phyloP scores from a whole-genome alignment of 2,797 vertebrate genomes.

The Mormyrops attenuatus region DNA sequence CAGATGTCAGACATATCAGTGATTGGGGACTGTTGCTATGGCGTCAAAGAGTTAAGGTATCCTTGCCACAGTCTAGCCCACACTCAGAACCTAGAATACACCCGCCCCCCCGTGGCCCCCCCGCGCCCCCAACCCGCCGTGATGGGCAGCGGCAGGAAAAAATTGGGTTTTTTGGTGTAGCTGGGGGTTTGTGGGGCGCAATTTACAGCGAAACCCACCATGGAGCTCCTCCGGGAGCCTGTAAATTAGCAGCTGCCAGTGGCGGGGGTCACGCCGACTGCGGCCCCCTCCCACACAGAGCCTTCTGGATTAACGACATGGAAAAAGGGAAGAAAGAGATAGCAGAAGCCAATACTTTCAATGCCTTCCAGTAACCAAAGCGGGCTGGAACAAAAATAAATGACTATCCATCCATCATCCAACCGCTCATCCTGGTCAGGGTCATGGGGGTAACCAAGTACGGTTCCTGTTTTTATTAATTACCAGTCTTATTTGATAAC shows the following conservation, averaged over 20 bases:
- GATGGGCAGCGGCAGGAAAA: too few species aligned
- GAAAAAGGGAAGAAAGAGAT: not conserved
- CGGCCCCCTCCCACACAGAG: not conserved
- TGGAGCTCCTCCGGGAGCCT: not conserved
- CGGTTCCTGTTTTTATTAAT: not conserved
- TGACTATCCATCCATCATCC: not conserved
- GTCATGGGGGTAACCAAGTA: not conserved
- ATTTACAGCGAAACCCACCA: too few species aligned
- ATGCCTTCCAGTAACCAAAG: not conserved
- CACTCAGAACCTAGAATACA: not conserved
- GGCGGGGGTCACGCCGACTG: not conserved
- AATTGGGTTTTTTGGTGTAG: not conserved
- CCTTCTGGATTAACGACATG: not conserved
- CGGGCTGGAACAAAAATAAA: not conserved
- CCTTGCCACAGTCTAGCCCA: not conserved
- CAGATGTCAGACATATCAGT: not conserved
- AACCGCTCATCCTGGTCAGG: not conserved
- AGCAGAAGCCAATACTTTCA: not conserved
- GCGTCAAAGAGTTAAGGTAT: not conserved
- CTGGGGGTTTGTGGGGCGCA: too few species aligned
- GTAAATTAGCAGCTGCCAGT: not conserved
- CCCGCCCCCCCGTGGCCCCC: not conserved
- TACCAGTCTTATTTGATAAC: not conserved
- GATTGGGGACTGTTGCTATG: not conserved
- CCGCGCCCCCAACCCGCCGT: not conserved